A percentile compares a stretch with the other conserved stretches of the same genome.
phyloP scores from a whole-genome alignment of 2,113 vertebrate species.

The Hyla sarda region DNA sequence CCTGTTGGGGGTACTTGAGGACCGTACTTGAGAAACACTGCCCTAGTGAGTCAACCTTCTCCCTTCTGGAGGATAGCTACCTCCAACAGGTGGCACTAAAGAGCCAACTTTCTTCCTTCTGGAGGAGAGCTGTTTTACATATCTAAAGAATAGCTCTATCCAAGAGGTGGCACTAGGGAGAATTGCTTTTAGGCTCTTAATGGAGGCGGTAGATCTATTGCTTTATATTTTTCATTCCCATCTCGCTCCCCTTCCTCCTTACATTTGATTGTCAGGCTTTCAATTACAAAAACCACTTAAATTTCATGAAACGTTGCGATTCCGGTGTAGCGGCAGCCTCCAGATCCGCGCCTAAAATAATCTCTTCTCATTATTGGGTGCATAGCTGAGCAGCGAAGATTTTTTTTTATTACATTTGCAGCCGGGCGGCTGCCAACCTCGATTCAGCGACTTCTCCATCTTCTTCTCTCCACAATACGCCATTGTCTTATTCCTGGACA shows the following conservation, averaged over 20 bases:
- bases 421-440: slow-evolving; percentile 21
- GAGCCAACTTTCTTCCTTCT: too few relatives aligned
- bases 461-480: slow-evolving; percentile 20
- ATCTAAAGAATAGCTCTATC: too few relatives aligned
- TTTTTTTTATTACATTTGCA: slow-evolving; percentile 4
- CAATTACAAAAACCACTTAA: not conserved
- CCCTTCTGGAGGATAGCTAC: too few relatives aligned
- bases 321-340: not conserved
- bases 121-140: too few relatives aligned
- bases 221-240: too few relatives aligned
- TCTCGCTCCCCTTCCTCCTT: not conserved
- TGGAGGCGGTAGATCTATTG: not conserved
- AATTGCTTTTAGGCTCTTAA: not conserved
- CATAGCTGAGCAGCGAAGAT: not conserved
- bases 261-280: slow-evolving; percentile 5
- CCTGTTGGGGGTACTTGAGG: too few relatives aligned
- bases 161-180: too few relatives aligned
- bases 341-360: not conserved
- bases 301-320: not conserved
- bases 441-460: slow-evolving; percentile 20
- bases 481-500: slow-evolving; percentile 30
- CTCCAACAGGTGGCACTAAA: too few relatives aligned
- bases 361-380: slow-evolving; percentile 5
- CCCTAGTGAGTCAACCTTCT: too few relatives aligned
- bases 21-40: too few relatives aligned